Percentiles rank a stretch among this genome's conserved stretches.
These are phyloP conservation scores for Lamprologus speciosus DNA, from an alignment of 2,113 vertebrate genomes.

Conservation along the genomic window DNA sequence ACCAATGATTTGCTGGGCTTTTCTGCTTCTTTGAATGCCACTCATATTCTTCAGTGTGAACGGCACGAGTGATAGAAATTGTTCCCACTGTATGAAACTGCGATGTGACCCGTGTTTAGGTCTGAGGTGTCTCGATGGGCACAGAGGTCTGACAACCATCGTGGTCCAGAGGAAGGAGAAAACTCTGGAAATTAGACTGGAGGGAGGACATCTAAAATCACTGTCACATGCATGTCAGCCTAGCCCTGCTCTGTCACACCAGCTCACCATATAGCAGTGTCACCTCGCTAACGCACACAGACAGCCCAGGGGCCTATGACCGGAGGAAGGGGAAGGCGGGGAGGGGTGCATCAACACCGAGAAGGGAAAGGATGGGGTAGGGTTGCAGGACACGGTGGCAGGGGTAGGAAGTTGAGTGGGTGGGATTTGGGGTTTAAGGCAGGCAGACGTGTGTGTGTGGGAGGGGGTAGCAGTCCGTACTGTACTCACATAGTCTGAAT, in stretches of 20 bases:
- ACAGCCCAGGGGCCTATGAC: slow-evolving; percentile 39
- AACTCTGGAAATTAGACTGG: background rate
- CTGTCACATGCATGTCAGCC: slow-evolving; percentile 53
- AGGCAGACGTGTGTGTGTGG: slow-evolving; percentile 6
- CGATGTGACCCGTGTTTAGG: background rate
- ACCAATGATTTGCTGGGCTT: background rate
- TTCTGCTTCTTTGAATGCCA: background rate
- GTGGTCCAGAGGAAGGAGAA: background rate
- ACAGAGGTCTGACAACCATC: background rate
- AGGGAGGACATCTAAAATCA: slow-evolving; percentile 34
- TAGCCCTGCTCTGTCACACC: slow-evolving; percentile 32
- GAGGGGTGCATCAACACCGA: slow-evolving; percentile 29
- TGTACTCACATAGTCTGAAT: slow-evolving; percentile 90
- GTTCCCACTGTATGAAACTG: background rate
- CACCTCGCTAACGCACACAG: slow-evolving; percentile 53
- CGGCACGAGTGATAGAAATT: background rate
- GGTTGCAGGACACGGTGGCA: slow-evolving; percentile 19
- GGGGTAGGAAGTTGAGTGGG: background rate
- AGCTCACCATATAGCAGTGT: slow-evolving; percentile 38
- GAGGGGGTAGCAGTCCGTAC: slow-evolving; percentile 35
- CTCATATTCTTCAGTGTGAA: background rate
- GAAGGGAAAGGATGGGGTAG: background rate
- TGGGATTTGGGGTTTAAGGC: slow-evolving; percentile 5
- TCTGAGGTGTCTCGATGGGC: background rate
- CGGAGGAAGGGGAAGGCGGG: background rate